Base-by-base conservation (phyloP, 2,888 invertebrate genomes). In the Aleiodes leptofemur region DNA sequence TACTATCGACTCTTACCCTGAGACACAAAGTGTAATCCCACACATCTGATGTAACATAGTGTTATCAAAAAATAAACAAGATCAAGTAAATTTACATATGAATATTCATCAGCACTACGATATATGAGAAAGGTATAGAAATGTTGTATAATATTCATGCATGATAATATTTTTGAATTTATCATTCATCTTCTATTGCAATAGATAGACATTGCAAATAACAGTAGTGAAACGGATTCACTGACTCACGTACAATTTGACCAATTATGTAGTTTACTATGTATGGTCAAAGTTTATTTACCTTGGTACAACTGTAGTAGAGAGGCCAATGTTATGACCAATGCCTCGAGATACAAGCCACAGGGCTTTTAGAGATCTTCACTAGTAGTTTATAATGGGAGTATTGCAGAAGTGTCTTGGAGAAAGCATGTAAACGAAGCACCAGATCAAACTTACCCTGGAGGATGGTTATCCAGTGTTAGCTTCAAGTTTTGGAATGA, bases 1-100 rank as follows among this genome's bases (percentile, higher is more conserved):
- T 77, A 76, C 77, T 82, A 82, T 82, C 81, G 80, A 80, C 78
- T 80, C 53, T 71, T 50, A 51, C 34, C 34, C 48, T 29, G 43
- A 48, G 64, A 48, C 48, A 14, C 48, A 8, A 64, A 23, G 43
- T 64, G 29, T 64, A 34, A 14, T 34, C 23, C 14, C 43, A 43
- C 23, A 23, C 43, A 23, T 11, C 16, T 64, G 29, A 57, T 31
- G 31, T 50, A 48, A 23, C 16, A 51, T 16, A 31, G 59, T 69
- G 38, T 11, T 13, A 51, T 50, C 50, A 59, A 74, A 59, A 69
- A 61, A 50, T 59, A 53, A 31, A 61, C 59, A 9, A 9, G 23
- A 43, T 48, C 14, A 23, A 48, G 23, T 64, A 23, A 64, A 31
- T 59, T 14, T 7, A 51, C 14, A n/a, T 51, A n/a, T 56, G 16